These are phyloP conservation scores for Sepiola atlantica DNA, from an alignment of 2,888 invertebrate genomes.

Conservation along the genomic window DNA sequence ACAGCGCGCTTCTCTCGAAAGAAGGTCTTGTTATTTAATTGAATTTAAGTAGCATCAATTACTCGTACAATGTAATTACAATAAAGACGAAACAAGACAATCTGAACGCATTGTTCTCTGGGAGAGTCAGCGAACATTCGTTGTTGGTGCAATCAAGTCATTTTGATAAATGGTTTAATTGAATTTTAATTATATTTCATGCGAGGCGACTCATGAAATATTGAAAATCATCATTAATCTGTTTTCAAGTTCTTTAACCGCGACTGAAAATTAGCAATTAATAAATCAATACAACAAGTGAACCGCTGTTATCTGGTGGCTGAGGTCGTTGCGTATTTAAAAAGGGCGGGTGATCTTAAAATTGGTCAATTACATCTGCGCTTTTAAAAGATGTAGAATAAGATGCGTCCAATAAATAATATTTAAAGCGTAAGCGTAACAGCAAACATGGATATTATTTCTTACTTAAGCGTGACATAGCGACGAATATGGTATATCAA, in stretches of 20 bases:
- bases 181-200: neutral
- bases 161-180: neutral
- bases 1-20: neutral
- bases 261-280: neutral
- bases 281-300: neutral
- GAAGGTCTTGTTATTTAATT: neutral
- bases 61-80: neutral
- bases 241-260: neutral
- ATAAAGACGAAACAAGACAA: neutral
- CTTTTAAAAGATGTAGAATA: no score
- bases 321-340: neutral
- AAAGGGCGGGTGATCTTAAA: neutral
- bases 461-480: no score
- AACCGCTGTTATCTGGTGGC: neutral
- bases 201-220: neutral
- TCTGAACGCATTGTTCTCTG: neutral
- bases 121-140: neutral
- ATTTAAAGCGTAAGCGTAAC: no score
- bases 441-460: no score
- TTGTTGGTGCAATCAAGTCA: neutral
- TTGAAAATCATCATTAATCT: neutral
- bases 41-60: neutral
- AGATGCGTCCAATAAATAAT: no score
- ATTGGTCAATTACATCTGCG: no score
- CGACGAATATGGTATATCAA: no score